Conservation (phyloP, 2,113 vertebrate species). For the Harpagus bidentatus region DNA sequence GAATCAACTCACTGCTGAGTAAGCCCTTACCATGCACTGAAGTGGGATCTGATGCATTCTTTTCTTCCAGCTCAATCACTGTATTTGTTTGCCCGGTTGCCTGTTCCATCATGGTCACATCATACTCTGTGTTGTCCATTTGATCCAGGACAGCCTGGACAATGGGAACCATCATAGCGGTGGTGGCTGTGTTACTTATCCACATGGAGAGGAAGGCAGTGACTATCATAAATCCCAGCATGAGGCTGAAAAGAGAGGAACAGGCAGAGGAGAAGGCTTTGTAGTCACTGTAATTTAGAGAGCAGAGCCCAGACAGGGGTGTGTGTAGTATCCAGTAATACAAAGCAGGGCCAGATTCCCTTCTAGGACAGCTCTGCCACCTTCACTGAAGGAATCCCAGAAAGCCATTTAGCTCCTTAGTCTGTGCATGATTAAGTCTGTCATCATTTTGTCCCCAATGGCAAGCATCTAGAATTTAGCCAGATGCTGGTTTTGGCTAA, state of each 20-base stretch:
- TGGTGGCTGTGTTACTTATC: slow-evolving; percentile 98
- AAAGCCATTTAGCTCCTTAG: not conserved
- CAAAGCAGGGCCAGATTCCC: not conserved
- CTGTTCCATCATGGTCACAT: slow-evolving; percentile 25
- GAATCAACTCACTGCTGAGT: not conserved
- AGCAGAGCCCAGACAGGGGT: not conserved
- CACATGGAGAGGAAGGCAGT: slow-evolving; percentile 98
- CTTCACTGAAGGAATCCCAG: not conserved
- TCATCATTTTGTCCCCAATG: not conserved
- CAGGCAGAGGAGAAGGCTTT: not conserved
- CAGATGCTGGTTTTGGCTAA: not conserved
- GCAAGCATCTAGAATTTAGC: not conserved
- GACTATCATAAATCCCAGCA: slow-evolving; percentile 94
- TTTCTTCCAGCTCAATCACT: slow-evolving; percentile 53
- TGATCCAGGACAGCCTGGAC: slow-evolving; percentile 90
- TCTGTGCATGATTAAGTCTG: not conserved
- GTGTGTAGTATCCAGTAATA: not conserved
- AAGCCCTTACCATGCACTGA: slow-evolving; percentile 17
- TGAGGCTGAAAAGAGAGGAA: slow-evolving; percentile 76
- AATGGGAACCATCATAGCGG: slow-evolving; percentile 97
- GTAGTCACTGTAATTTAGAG: not conserved
- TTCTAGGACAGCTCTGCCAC: not conserved
- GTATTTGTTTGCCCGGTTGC: not conserved
- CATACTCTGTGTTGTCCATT: slow-evolving; percentile 70
- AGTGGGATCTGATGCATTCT: not conserved